Evolutionary conservation across 2,797 vertebrate species (phyloP).

Genomic region (Phoebastria nigripes): DNA sequence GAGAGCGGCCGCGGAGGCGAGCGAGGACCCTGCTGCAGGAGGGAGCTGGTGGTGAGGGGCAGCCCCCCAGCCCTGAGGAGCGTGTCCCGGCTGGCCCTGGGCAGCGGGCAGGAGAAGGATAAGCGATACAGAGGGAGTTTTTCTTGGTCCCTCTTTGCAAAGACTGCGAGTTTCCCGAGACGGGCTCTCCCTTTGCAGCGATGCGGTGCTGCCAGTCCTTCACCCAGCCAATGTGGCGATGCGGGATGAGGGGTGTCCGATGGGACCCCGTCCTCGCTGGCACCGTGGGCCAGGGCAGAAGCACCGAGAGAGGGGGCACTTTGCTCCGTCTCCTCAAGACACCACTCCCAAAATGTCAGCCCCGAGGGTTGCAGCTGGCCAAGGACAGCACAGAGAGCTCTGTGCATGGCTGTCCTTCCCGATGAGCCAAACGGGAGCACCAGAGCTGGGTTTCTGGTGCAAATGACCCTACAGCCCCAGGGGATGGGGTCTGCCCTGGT

Average conservation of each 20-base stretch:
- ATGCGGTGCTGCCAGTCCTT: neutral
- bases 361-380: fast-evolving
- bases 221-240: fast-evolving
- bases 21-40: neutral
- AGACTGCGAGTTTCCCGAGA: neutral
- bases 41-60: neutral
- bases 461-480: fast-evolving
- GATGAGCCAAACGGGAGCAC: fast-evolving
- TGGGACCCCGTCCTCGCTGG: fast-evolving
- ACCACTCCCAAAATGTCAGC: neutral
- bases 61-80: neutral
- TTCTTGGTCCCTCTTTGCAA: neutral
- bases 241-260: neutral
- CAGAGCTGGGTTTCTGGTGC: neutral
- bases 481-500: neutral
- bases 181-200: neutral
- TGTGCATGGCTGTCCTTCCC: neutral
- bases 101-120: neutral
- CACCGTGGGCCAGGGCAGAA: neutral
- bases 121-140: neutral
- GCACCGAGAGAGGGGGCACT: neutral
- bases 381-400: neutral
- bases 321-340: neutral
- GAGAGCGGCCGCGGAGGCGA: fast-evolving
- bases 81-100: fast-evolving